phyloP scores from a whole-genome alignment of 2,888 invertebrate genomes.

The Drosophila antonietae region DNA sequence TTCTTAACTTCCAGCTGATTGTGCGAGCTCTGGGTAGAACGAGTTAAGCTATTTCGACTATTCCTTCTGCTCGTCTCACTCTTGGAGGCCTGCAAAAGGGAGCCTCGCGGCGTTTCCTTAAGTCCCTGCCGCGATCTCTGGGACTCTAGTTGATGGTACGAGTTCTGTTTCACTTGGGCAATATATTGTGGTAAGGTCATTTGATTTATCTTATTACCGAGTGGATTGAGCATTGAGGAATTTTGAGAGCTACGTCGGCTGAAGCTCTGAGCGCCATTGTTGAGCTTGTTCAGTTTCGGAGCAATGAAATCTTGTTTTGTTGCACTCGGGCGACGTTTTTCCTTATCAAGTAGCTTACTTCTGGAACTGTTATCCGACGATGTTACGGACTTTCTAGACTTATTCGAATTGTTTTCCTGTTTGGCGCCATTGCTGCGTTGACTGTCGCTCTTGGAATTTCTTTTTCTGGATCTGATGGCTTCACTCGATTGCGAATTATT shows the following conservation, averaged over 20 bases:
- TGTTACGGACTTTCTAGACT: not conserved
- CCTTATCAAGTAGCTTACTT: not conserved
- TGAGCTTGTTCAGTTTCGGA: not conserved
- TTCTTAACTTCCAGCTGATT: not conserved
- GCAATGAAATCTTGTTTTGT: not conserved
- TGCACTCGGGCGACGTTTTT: not conserved
- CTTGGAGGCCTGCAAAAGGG: not conserved
- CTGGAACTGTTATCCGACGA: not conserved
- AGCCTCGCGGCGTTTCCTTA: not conserved
- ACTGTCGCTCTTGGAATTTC: not conserved
- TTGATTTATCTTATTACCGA: not conserved
- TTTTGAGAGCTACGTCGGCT: not conserved
- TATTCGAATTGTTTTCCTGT: not conserved
- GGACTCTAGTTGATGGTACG: fast-evolving
- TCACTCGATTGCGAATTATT: not conserved
- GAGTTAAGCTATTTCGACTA: not conserved
- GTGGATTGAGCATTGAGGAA: not conserved
- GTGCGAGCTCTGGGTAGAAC: not conserved
- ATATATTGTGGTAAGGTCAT: not conserved
- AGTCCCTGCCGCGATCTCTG: not conserved
- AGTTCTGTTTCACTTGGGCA: not conserved
- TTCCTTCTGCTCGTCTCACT: not conserved
- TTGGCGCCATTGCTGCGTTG: not conserved
- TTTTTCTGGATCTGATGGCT: not conserved
- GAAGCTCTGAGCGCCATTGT: not conserved